A percentile compares a stretch with the other conserved stretches of the same genome.
Evolutionary conservation across 2,797 vertebrate genomes (phyloP).

Genomic region (Leptatherina wallacei): DNA sequence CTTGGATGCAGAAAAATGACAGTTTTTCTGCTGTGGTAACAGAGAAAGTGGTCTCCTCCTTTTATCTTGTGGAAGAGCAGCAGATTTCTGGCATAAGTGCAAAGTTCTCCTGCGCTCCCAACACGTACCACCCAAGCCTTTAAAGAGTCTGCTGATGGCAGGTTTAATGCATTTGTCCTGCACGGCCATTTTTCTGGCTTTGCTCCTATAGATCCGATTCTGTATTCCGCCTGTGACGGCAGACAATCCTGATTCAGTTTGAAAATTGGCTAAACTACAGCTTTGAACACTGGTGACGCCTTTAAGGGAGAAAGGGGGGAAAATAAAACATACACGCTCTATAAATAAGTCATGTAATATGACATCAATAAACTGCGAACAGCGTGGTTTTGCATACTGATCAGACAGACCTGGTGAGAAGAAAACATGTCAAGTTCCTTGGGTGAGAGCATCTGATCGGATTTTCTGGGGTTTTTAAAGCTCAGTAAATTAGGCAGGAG

Average conservation of each 20-base stretch:
- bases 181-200: neutral
- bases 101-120: slow-evolving; percentile 18
- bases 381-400: neutral
- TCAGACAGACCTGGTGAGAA: neutral
- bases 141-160: slow-evolving; percentile 19
- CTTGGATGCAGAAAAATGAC: slow-evolving; percentile 23
- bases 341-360: slow-evolving; percentile 25
- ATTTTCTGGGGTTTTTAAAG: neutral
- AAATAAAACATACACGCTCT: neutral
- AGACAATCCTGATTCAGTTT: neutral
- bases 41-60: slow-evolving; percentile 30
- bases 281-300: neutral
- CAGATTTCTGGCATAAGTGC: slow-evolving; percentile 20
- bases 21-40: slow-evolving; percentile 41
- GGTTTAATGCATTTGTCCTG: slow-evolving; percentile 15
- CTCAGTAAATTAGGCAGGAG: neutral
- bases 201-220: neutral
- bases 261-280: neutral
- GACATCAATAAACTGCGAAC: neutral
- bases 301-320: neutral
- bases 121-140: slow-evolving; percentile 20
- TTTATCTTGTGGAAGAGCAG: slow-evolving; percentile 29
- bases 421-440: neutral
- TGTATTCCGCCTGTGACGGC: neutral
- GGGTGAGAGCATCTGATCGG: neutral